Evolutionary conservation across 2,797 vertebrate species (phyloP).

Genomic region (Gorsachius magnificus): DNA sequence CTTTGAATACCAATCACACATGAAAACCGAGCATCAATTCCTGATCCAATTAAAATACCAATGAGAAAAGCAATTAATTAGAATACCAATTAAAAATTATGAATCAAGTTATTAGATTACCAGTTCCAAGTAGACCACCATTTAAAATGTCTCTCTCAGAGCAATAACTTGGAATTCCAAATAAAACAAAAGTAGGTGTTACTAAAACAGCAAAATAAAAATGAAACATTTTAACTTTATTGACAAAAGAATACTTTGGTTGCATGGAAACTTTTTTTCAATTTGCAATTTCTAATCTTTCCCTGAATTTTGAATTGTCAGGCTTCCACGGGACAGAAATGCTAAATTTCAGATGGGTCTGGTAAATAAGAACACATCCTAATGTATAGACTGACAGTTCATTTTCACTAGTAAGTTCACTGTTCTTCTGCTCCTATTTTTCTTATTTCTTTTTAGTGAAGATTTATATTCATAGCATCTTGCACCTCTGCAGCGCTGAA

Average conservation of each 20-base stretch:
- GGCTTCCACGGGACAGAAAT: not conserved
- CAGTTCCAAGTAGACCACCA: not conserved
- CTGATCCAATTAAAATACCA: not conserved
- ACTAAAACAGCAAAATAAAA: not conserved
- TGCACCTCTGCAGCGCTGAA: not conserved
- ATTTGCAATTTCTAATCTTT: not conserved
- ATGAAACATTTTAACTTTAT: not conserved
- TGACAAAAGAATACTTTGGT: not conserved
- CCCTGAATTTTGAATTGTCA: not conserved
- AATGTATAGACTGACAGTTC: not conserved
- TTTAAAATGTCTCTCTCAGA: rapidly evolving
- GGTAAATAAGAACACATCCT: not conserved
- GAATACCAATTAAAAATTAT: not conserved
- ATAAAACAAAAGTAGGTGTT: not conserved
- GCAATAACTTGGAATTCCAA: not conserved
- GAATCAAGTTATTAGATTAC: not conserved
- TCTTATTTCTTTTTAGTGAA: not conserved
- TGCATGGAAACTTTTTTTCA: not conserved
- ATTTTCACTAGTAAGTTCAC: not conserved
- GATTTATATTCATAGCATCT: not conserved
- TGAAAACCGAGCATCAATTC: not conserved
- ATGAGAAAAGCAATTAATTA: not conserved
- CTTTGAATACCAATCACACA: not conserved
- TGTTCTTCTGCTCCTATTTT: not conserved
- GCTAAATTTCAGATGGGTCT: not conserved